These are phyloP conservation scores for Papilio helenus DNA, from an alignment of 1,140 invertebrate species.

Conservation along the genomic window DNA sequence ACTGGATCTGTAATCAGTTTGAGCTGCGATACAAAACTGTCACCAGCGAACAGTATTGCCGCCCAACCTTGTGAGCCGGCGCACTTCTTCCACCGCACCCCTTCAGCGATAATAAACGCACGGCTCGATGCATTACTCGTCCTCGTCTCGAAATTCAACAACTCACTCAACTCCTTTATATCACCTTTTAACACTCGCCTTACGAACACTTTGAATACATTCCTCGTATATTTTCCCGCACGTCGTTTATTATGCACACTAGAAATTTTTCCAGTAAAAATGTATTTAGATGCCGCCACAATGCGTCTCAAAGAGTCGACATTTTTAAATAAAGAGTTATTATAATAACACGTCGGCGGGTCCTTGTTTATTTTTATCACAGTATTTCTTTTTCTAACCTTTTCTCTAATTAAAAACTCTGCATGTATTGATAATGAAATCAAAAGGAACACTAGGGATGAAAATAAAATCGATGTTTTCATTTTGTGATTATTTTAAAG, in stretches of 20 bases:
- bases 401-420: constrained; percentile 68
- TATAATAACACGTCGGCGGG: constrained; percentile 63
- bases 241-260: constrained; percentile 62
- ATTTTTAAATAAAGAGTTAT: constrained; percentile 72
- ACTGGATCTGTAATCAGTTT: constrained; percentile 71
- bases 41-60: constrained; percentile 64
- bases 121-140: constrained; percentile 65
- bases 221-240: constrained; percentile 56
- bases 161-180: constrained; percentile 67
- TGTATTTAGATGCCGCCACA: constrained; percentile 71
- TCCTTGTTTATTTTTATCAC: constrained; percentile 70
- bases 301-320: constrained; percentile 67
- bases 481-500: constrained; percentile 41
- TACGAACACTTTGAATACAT: constrained; percentile 72
- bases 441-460: constrained; percentile 14
- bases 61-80: constrained; percentile 59
- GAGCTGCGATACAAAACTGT: constrained; percentile 56
- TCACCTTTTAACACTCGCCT: constrained; percentile 75
- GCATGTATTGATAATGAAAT: constrained; percentile 48
- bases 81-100: constrained; percentile 52
- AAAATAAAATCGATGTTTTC: constrained; percentile 39
- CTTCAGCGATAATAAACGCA: constrained; percentile 65
- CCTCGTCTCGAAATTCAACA: constrained; percentile 71
- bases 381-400: constrained; percentile 75
- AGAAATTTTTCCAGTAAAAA: constrained; percentile 79